Conservation (phyloP, 2,888 invertebrate species). For the Lypha dubia region DNA sequence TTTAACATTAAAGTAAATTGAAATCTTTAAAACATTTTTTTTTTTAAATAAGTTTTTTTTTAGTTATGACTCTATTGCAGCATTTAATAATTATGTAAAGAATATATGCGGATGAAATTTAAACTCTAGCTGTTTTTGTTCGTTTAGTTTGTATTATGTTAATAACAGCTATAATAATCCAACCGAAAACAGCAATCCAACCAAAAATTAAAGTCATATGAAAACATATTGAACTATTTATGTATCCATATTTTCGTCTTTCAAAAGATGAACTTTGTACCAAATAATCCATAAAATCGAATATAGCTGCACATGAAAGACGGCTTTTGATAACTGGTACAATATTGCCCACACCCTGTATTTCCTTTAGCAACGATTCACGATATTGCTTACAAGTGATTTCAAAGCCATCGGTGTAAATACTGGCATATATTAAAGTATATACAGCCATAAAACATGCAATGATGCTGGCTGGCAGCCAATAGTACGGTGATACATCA, state of each 20-base stretch:
- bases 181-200: conserved; percentile 86
- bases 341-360: conserved; percentile 82
- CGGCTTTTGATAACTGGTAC: conserved; percentile 84
- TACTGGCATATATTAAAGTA: conserved; percentile 87
- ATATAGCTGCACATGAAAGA: conserved; percentile 89
- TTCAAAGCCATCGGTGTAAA: conserved; percentile 89
- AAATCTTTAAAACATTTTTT: too few relatives aligned
- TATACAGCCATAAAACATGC: conserved; percentile 87
- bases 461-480: conserved; percentile 87
- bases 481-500: conserved; percentile 87
- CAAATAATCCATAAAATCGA: conserved; percentile 93
- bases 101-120: conserved; percentile 25
- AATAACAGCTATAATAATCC: conserved; percentile 84
- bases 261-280: conserved; percentile 87
- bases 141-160: conserved; percentile 85
- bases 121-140: conserved; percentile 80
- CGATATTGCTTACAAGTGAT: conserved; percentile 91
- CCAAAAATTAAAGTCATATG: conserved; percentile 87
- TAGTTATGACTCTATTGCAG: too few relatives aligned
- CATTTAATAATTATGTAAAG: conserved; percentile 86
- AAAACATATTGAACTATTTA: conserved; percentile 89
- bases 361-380: conserved; percentile 86
- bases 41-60: too few relatives aligned
- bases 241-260: conserved; percentile 87
- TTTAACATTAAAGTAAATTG: too few relatives aligned